Base-by-base conservation (phyloP, 1,140 invertebrate species). In the Anoplophora glabripennis region DNA sequence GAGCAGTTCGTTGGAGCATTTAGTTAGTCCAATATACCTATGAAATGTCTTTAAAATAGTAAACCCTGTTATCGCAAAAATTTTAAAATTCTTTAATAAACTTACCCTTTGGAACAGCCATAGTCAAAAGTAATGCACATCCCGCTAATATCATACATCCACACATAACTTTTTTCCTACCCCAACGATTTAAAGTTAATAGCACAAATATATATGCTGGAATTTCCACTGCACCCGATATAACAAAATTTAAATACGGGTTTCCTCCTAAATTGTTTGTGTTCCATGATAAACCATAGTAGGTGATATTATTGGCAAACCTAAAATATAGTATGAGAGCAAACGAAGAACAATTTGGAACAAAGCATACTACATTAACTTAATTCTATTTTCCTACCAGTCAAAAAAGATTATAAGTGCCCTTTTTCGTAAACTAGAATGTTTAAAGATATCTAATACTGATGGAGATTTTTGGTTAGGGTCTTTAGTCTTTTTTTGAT, bases 261-360 rank as follows among this genome's bases (percentile, higher is more conserved):
- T 90, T 87, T 34, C 86, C 87, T 15, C 84, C 87, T 37, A 93
- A 79, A 67, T 85, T 86, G 28, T 83, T 86, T 1, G 88, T 86
- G 67, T 89, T 90, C 81, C 90, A 88, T 0, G 89, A 90, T 4
- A 93, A 72, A 1, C 89, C 91, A 65, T 92, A 93, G 72, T 92
- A 93, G 5, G 90, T 85, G 40, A 87, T 84, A 48, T 86, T 87
- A 69, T 87, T 89, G 10, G 88, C 87, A 68, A 91, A 84, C 89
- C 86, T 88, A 64, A 11, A 78, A 76, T 36, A 37, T n/a, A 4
- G 36, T 28, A 45, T 55, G 59, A 64, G 48, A 56, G 60, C 62
- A 17, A 59, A 64, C 38, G 7, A 12, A 40, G 14, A 7, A 40
- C 11, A 12, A 46, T 12, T 3, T 28, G n/a, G n/a, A 28, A 3